These are phyloP conservation scores for Alouatta palliata DNA, from an alignment of 2,113 vertebrate genomes.

Conservation along the genomic window DNA sequence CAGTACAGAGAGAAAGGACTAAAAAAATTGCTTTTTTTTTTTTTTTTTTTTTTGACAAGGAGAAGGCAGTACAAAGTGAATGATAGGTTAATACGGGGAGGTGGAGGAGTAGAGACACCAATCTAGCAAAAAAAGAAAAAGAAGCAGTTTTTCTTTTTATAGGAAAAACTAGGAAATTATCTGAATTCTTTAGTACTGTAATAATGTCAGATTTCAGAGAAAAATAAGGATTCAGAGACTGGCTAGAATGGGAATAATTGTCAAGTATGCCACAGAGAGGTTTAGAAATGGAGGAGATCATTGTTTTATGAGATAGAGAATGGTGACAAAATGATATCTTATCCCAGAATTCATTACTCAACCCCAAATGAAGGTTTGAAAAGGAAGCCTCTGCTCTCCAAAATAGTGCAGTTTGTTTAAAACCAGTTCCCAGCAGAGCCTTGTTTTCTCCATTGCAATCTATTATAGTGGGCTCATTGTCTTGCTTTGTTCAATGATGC, in stretches of 20 bases:
- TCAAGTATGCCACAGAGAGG: background rate
- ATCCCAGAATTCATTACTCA: background rate
- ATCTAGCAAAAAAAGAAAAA: slow-evolving; percentile 20
- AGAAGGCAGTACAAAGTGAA: slow-evolving; percentile 75
- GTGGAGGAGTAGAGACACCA: slow-evolving; percentile 33
- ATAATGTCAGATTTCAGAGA: slow-evolving; percentile 36
- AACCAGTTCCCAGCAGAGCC: background rate
- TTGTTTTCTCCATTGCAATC: background rate
- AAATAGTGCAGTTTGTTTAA: background rate
- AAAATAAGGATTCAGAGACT: slow-evolving; percentile 33
- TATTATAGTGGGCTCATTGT: background rate
- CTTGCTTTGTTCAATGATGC: background rate
- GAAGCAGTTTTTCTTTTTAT: slow-evolving; percentile 5
- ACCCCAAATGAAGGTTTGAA: background rate
- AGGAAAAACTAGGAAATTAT: slow-evolving; percentile 63
- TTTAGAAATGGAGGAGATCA: slow-evolving; percentile 16
- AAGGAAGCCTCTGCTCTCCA: background rate
- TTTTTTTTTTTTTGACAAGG: slow-evolving; percentile 57
- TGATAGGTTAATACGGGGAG: slow-evolving; percentile 71
- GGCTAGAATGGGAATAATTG: slow-evolving; percentile 45
- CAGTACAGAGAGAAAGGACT: slow-evolving; percentile 83
- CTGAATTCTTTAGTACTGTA: slow-evolving; percentile 58
- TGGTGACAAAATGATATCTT: background rate
- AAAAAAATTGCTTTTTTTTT: slow-evolving; percentile 52
- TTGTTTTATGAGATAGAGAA: slow-evolving; percentile 32